Percentiles rank a stretch among this genome's conserved stretches.
Conservation (phyloP, 2,113 vertebrate species). For the Malaclemys terrapin region DNA sequence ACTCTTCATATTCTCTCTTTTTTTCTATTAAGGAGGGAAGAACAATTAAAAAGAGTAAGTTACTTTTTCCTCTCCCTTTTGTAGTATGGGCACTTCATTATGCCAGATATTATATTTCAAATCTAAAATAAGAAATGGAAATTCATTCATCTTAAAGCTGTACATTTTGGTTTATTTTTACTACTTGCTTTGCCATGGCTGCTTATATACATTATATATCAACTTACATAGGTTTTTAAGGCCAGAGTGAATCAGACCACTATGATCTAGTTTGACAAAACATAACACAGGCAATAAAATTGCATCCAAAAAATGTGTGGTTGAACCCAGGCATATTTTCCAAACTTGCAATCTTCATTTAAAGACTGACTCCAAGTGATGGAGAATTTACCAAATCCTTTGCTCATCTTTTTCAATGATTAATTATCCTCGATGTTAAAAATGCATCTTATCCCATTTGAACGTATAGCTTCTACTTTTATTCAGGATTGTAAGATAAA, state of each 20-base stretch:
- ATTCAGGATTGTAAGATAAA: background rate
- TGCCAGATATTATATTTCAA: background rate
- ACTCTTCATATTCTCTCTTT: accelerated
- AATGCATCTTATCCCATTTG: background rate
- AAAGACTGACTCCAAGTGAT: background rate
- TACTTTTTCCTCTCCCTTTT: background rate
- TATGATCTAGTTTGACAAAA: background rate
- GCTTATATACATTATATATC: background rate
- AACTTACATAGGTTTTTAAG: background rate
- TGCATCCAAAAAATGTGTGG: background rate
- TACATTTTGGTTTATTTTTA: background rate
- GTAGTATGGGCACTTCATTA: too few species aligned
- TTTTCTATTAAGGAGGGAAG: background rate
- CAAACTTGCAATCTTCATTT: background rate
- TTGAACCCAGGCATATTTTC: background rate
- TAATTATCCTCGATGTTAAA: background rate
- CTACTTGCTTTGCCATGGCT: background rate
- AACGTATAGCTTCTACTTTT: background rate
- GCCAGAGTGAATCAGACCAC: background rate
- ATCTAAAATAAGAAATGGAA: background rate
- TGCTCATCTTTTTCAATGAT: background rate
- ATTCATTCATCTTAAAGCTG: background rate
- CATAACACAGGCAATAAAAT: background rate
- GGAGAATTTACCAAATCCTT: background rate
- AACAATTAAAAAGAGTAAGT: background rate